A percentile compares a stretch with the other conserved stretches of the same genome.
These are phyloP conservation scores for Drosophila funebris DNA, from an alignment of 1,140 invertebrate genomes.

Conservation along the genomic window DNA sequence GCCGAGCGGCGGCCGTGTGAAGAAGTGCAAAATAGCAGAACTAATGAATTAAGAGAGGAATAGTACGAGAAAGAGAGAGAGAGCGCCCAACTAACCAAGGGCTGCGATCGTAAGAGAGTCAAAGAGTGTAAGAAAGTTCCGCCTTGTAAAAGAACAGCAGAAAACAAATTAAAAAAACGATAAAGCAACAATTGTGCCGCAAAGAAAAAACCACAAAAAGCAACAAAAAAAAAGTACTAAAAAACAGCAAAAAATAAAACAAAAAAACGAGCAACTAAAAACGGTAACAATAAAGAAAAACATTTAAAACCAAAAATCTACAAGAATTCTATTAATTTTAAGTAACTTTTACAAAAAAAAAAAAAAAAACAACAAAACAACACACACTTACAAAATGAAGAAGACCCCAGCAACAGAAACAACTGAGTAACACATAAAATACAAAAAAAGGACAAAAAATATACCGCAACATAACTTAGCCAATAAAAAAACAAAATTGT, in stretches of 20 bases:
- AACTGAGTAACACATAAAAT: constrained; percentile 58
- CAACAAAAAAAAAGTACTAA: constrained; percentile 34
- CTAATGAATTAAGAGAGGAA: constrained; percentile 1
- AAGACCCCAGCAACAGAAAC: constrained; percentile 48
- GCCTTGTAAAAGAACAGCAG: constrained; percentile 26
- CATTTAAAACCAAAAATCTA: constrained; percentile 82
- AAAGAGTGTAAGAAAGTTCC: constrained; percentile 30
- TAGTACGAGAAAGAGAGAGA: neutral
- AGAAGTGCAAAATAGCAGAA: constrained; percentile 29
- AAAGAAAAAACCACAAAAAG: constrained; percentile 54
- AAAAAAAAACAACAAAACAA: constrained; percentile 28
- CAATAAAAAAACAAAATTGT: constrained; percentile 62
- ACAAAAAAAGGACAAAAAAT: constrained; percentile 48
- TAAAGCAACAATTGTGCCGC: constrained; percentile 79
- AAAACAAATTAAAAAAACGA: constrained; percentile 53
- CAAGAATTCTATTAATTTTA: constrained; percentile 80
- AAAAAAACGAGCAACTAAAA: constrained; percentile 60
- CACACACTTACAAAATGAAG: constrained; percentile 37
- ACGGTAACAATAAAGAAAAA: constrained; percentile 79
- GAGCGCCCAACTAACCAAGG: constrained; percentile 3
- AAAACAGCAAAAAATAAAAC: constrained; percentile 40
- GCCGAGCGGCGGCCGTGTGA: constrained; percentile 19
- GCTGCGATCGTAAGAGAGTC: constrained; percentile 25
- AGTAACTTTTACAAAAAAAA: constrained; percentile 74
- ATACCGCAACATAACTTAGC: constrained; percentile 66